Evolutionary conservation across 1,140 invertebrate species (phyloP), one percentile per base, ranked within the genome.

Genomic region (Hylaeus volcanicus): DNA sequence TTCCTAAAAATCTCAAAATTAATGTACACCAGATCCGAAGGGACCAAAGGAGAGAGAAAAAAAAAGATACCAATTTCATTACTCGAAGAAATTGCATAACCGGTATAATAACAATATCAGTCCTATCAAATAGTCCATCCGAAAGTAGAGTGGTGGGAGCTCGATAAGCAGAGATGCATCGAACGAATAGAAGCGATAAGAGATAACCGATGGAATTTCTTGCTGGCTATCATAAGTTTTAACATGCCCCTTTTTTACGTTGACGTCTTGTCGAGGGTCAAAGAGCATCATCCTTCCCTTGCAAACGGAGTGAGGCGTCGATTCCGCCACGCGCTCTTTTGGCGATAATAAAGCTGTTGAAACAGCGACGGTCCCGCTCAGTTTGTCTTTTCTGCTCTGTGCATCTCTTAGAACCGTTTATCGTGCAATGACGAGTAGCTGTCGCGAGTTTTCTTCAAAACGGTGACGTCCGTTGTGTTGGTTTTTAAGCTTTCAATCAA

Each of bases 291-390:
- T 75, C 56, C 65, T 63, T 68, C 58, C 55, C 43, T 39, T 37
- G 78, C 15, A 26, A 63, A 68, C 70, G 51, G 61, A 55, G 15
- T 15, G 37, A 71, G 76, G 56, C 84, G 78, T 75, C 72, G 79
- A 26, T 63, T 14, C 48, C 83, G 74, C 72, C 81, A 86, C 69
- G 81, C 84, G 78, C 68, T 72, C 55, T 26, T 26, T 26, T 26
- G 26, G 5, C 65, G 80, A 81, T 84, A 81, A 91, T 91, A 91
- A 90, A 91, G 78, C 83, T 79, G 84, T 88, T 88, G 87, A 86
- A 87, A 88, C 84, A 71, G 71, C 82, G 74, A 53, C 81, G 84
- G 81, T 84, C 76, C 71, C 51, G 79, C 77, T 90, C 90, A 90
- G 90, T 91, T 85, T 55, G 63, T 68, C 65, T 60, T 64, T 15